phyloP scores from a whole-genome alignment of 2,113 vertebrate species.

The Mohoua ochrocephala region DNA sequence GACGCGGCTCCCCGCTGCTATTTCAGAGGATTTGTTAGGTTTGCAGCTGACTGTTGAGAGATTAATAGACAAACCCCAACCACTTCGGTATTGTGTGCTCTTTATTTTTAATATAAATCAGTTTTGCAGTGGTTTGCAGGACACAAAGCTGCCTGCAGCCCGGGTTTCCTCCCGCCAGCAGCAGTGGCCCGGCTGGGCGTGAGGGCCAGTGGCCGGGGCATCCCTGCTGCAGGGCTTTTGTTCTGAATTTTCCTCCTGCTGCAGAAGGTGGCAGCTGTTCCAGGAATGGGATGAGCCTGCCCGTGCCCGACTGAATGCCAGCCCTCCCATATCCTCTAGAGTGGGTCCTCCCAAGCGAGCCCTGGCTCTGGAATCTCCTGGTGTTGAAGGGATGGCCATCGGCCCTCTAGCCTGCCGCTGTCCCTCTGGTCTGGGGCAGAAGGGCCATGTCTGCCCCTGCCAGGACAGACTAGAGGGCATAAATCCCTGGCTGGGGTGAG shows the following conservation, averaged over 20 bases:
- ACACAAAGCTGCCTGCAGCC: constrained; percentile 8
- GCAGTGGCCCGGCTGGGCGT: accelerated
- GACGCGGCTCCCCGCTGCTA: not conserved
- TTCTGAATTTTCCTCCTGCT: not conserved
- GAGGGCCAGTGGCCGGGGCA: not conserved
- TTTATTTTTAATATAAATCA: constrained; percentile 38
- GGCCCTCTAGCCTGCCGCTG: accelerated
- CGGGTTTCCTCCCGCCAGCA: not conserved
- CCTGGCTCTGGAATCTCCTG: not conserved
- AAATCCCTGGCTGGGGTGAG: not conserved
- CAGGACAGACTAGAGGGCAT: not conserved
- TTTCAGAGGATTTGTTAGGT: constrained; percentile 38
- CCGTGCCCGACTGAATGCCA: accelerated
- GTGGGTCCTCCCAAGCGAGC: accelerated
- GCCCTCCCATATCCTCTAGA: not conserved
- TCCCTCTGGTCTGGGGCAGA: not conserved
- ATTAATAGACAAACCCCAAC: constrained; percentile 39
- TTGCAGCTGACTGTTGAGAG: constrained; percentile 39
- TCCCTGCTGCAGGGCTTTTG: accelerated
- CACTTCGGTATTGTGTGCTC: not conserved
- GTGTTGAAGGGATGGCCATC: not conserved
- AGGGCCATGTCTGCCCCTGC: not conserved
- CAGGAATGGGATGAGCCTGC: not conserved
- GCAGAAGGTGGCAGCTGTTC: not conserved
- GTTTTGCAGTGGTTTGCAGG: constrained; percentile 29